Evolutionary conservation across 1,140 invertebrate species (phyloP).

Genomic region (Macrobrachium nipponense): DNA sequence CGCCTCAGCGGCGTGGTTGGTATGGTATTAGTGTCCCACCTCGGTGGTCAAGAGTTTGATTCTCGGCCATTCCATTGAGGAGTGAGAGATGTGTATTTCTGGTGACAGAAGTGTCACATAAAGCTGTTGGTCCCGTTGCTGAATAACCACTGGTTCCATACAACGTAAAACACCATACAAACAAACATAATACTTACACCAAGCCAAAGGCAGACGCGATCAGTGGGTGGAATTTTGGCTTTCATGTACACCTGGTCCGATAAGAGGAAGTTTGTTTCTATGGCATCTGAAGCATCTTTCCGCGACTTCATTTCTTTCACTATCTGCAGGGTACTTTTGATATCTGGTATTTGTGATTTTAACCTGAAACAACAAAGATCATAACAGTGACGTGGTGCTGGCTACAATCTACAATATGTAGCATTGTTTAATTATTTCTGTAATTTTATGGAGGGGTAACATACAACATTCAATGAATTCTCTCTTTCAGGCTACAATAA

Average conservation of each 20-base stretch:
- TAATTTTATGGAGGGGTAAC: not conserved
- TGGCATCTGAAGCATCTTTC: constrained; percentile 76
- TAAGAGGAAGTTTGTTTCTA: constrained; percentile 92
- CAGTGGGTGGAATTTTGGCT: constrained; percentile 86
- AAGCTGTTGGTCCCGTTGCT: too few relatives aligned
- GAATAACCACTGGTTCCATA: too few relatives aligned
- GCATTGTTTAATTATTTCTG: not conserved
- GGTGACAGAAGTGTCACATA: too few relatives aligned
- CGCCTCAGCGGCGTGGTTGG: too few relatives aligned
- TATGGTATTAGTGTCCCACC: too few relatives aligned
- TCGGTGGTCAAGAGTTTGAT: too few relatives aligned
- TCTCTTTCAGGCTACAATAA: too few relatives aligned
- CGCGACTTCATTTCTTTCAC: constrained; percentile 88
- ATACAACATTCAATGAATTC: too few relatives aligned
- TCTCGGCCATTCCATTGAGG: too few relatives aligned
- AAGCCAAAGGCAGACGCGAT: constrained; percentile 97
- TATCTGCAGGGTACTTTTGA: constrained; percentile 91
- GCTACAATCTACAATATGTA: not conserved
- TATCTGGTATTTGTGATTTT: constrained; percentile 81
- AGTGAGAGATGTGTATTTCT: too few relatives aligned
- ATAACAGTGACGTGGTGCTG: not conserved
- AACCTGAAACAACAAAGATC: constrained; percentile 43
- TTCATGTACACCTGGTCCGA: constrained; percentile 97
- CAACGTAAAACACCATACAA: too few relatives aligned
- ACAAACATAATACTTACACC: constrained; percentile 74